Conservation (phyloP, 1,140 invertebrate species). For the Elysia chlorotica region DNA sequence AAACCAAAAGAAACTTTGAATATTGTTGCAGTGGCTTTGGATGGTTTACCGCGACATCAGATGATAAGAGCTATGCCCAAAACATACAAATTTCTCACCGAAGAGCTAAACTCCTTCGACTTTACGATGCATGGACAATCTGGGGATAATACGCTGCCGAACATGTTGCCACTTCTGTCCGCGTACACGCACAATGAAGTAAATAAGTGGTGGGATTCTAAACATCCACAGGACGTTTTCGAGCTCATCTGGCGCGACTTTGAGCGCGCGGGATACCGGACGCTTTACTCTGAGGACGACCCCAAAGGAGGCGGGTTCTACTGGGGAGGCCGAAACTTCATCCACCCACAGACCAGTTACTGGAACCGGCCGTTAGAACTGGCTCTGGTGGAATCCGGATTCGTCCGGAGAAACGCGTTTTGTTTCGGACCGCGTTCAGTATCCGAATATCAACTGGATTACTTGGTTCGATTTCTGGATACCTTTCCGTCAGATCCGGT, state of each 20-base stretch:
- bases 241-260: not conserved
- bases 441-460: not conserved
- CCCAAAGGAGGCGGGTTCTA: not conserved
- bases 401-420: not conserved
- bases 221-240: not conserved
- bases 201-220: not conserved
- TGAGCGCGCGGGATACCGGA: not conserved
- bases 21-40: not conserved
- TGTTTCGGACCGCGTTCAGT: not conserved
- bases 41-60: not conserved
- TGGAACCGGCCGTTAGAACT: not conserved
- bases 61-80: not conserved
- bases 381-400: not conserved
- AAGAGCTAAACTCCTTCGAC: not conserved
- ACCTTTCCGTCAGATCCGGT: not conserved
- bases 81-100: not conserved
- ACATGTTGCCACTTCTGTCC: not conserved
- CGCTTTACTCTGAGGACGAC: not conserved
- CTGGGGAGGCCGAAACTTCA: not conserved
- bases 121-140: not conserved
- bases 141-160: not conserved
- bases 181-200: not conserved
- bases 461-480: not conserved
- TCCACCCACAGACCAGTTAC: not conserved
- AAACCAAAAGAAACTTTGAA: slow-evolving; percentile 1